These are phyloP conservation scores for Neocloeon triangulifer DNA, from an alignment of 1,140 invertebrate genomes.

Conservation along the genomic window DNA sequence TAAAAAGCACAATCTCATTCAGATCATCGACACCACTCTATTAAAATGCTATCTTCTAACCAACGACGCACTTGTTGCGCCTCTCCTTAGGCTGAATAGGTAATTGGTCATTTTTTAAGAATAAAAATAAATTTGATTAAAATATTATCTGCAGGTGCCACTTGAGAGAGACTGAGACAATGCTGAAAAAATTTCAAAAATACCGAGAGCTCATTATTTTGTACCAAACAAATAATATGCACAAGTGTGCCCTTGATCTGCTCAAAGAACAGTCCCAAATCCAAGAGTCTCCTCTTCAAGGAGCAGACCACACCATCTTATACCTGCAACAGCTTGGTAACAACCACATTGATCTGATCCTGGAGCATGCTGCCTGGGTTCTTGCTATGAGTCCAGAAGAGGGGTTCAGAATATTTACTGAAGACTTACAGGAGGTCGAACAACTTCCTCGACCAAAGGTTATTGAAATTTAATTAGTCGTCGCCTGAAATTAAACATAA, in stretches of 20 bases:
- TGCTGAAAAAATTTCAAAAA: conserved; percentile 66
- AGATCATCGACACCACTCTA: conserved; percentile 90
- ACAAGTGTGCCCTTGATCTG: conserved; percentile 76
- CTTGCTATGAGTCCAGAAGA: conserved; percentile 66
- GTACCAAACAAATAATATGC: conserved; percentile 81
- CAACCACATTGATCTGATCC: conserved; percentile 74
- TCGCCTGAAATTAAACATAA: too few relatives aligned
- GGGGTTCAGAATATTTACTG: conserved; percentile 85
- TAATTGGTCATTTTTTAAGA: too few relatives aligned
- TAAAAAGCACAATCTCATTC: conserved; percentile 40
- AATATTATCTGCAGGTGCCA: too few relatives aligned
- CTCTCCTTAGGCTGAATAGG: conserved; percentile 80
- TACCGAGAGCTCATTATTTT: conserved; percentile 85
- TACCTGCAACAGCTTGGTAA: conserved; percentile 80
- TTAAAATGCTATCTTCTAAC: conserved; percentile 91
- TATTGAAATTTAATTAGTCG: too few relatives aligned
- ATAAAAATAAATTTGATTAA: too few relatives aligned
- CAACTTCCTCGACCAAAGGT: conserved; percentile 62
- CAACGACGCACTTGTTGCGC: conserved; percentile 81
- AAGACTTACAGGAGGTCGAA: conserved; percentile 74
- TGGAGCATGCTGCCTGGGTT: conserved; percentile 89
- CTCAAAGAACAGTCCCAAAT: conserved; percentile 58
- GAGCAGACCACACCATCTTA: conserved; percentile 59
- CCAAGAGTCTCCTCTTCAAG: conserved; percentile 52
- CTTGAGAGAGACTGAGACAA: conserved; percentile 78